Evolutionary conservation across 1,140 invertebrate genomes (phyloP).

Genomic region (Scaptomyza graminum): DNA sequence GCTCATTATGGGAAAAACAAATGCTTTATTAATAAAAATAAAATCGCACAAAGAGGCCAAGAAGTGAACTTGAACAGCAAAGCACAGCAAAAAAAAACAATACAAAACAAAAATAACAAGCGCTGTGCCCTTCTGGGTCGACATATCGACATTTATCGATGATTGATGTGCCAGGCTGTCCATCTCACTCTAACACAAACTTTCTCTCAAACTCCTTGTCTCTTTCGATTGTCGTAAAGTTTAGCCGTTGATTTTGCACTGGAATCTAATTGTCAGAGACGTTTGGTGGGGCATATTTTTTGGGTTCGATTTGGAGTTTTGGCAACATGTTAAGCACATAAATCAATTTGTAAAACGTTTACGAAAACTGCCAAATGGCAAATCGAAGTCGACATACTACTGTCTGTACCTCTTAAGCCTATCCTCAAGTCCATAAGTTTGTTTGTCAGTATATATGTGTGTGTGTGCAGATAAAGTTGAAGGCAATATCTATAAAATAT

Average conservation of each 20-base stretch:
- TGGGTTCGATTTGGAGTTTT: conserved; percentile 31
- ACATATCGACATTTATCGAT: conserved; percentile 74
- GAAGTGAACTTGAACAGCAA: conserved; percentile 46
- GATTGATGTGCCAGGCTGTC: conserved; percentile 60
- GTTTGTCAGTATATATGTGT: conserved; percentile 16
- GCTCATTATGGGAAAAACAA: conserved; percentile 78
- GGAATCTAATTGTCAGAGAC: conserved; percentile 70
- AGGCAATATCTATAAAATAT: conserved; percentile 65
- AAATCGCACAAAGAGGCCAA: conserved; percentile 57
- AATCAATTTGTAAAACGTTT: conserved; percentile 81
- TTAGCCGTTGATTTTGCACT: conserved; percentile 64
- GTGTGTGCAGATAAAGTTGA: conserved; percentile 23
- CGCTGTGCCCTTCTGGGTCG: conserved; percentile 6
- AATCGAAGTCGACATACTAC: conserved; percentile 55
- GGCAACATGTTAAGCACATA: conserved; percentile 80
- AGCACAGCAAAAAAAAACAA: neutral
- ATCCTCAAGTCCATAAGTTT: conserved; percentile 36
- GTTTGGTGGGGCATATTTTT: conserved; percentile 14
- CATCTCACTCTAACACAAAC: neutral
- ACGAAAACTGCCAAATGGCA: conserved; percentile 67
- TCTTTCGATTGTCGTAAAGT: conserved; percentile 38
- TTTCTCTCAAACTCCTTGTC: neutral
- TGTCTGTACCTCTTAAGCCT: conserved; percentile 5
- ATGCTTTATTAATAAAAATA: conserved; percentile 79
- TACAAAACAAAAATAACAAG: conserved; percentile 13